Evolutionary conservation across 1,140 invertebrate species (phyloP), one percentile per base, ranked within the genome.

Genomic region (Holotrichia oblita): DNA sequence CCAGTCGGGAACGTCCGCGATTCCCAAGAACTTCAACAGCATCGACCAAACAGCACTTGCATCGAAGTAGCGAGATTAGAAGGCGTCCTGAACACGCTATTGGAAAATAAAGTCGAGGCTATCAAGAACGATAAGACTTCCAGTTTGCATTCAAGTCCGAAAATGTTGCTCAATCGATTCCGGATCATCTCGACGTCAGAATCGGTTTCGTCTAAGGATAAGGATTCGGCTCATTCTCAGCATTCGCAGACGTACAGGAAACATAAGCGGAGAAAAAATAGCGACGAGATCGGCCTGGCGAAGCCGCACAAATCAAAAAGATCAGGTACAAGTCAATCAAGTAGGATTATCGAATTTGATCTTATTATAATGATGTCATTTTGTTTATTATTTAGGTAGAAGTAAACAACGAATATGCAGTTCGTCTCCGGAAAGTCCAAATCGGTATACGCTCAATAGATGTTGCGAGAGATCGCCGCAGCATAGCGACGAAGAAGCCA

Each of bases 1-100:
- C 78, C 76, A 64, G 48, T n/a, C 14, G 61, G 6, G 27, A 22
- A 22, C 20, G n/a, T 34, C 61, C 78, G 69, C 78, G 17, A 69
- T 12, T n/a, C 48, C 14, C 48, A 55, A 17, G 20, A 24, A 72
- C 74, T 55, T 73, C 74, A 55, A 34, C 27, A 34, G 14, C 40
- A 78, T 20, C 20, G 48, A 76, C 78, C 59, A 44, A 27, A 76
- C 34, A 76, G 44, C 72, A 79, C 73, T 8, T 83, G 83, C 80
- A 86, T 85, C 84, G 91, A 89, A 81, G 89, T 91, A 84, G 87
- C 90, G 72, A 89, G 90, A 80, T 88, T 93, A 81, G 91, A 92
- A 86, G 90, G 91, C 40, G 89, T 92, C 59, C 85, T 93, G 77
- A 89, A 91, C 22, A 90, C 91, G 77, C 85, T 93, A 69, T 90